Percentiles rank a stretch among this genome's conserved stretches.
Evolutionary conservation across 2,797 vertebrate genomes (phyloP).

Genomic region (Alcedo quadribrachys): DNA sequence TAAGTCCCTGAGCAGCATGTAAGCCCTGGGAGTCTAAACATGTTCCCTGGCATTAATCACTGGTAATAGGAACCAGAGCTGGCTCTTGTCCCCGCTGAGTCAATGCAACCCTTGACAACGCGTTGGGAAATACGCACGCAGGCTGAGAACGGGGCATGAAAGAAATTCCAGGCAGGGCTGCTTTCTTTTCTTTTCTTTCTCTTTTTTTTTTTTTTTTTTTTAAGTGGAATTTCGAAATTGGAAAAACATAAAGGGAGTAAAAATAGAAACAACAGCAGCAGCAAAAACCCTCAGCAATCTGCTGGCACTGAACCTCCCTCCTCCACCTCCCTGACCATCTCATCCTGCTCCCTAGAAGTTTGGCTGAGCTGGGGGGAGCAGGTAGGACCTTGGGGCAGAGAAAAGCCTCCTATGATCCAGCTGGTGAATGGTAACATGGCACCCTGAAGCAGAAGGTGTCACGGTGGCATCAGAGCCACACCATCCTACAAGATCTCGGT

Average conservation of each 20-base stretch:
- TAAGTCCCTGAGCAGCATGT: constrained; percentile 68
- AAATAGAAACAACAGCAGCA: constrained; percentile 64
- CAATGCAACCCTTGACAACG: constrained; percentile 75
- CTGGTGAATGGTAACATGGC: accelerated
- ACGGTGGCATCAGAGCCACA: not conserved
- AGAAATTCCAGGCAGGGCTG: constrained; percentile 75
- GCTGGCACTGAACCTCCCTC: not conserved
- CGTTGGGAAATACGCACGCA: constrained; percentile 72
- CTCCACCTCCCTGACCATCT: not conserved
- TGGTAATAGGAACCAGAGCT: constrained; percentile 85
- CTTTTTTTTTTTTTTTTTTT: constrained; percentile 26
- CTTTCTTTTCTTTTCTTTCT: not conserved
- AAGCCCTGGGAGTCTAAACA: constrained; percentile 75
- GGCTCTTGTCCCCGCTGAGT: constrained; percentile 75
- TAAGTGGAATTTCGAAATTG: constrained; percentile 64
- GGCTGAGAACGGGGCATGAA: constrained; percentile 75
- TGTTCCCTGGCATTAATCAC: constrained; percentile 80
- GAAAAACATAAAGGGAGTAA: constrained; percentile 69
- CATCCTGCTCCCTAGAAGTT: not conserved
- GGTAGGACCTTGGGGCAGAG: not conserved
- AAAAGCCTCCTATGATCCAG: not conserved
- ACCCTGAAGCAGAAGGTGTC: not conserved
- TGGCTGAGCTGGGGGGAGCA: not conserved
- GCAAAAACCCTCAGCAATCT: not conserved
- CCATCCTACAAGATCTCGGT: accelerated